Evolutionary conservation across 2,113 vertebrate species (phyloP).

Genomic region (Ciconia maguari): DNA sequence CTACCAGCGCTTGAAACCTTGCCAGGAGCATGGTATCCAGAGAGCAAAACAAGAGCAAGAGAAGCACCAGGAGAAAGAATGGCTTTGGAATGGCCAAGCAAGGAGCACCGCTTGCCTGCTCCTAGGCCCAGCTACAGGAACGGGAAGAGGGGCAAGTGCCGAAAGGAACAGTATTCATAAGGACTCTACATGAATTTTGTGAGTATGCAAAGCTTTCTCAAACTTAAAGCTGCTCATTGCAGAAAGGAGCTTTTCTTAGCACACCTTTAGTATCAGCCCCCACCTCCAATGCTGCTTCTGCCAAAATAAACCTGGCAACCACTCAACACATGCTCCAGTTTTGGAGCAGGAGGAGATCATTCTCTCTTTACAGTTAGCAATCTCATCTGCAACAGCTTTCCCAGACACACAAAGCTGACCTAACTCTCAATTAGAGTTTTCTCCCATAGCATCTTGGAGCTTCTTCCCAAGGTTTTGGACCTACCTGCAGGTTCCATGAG

Average conservation of each 20-base stretch:
- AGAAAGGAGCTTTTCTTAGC: neutral
- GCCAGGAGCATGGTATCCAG: neutral
- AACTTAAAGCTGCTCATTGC: neutral
- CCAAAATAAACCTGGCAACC: slow-evolving; percentile 11
- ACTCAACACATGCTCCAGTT: neutral
- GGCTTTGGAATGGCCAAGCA: neutral
- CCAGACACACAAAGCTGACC: neutral
- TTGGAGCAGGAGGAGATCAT: neutral
- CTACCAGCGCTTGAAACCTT: neutral
- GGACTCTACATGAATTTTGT: neutral
- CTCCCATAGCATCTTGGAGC: neutral
- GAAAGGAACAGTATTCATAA: neutral
- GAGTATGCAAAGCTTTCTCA: neutral
- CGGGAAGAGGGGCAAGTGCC: neutral
- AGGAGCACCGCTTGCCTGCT: neutral
- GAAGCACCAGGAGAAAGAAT: neutral
- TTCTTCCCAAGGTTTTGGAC: neutral
- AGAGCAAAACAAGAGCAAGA: slow-evolving; percentile 5
- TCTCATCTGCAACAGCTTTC: neutral
- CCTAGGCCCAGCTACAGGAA: neutral
- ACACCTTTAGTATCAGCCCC: neutral
- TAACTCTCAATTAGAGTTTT: neutral
- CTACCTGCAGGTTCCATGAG: neutral
- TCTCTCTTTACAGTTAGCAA: neutral
- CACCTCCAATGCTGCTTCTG: neutral